phyloP scores from a whole-genome alignment of 2,888 invertebrate species.

The Eumacrocentrus americanus region DNA sequence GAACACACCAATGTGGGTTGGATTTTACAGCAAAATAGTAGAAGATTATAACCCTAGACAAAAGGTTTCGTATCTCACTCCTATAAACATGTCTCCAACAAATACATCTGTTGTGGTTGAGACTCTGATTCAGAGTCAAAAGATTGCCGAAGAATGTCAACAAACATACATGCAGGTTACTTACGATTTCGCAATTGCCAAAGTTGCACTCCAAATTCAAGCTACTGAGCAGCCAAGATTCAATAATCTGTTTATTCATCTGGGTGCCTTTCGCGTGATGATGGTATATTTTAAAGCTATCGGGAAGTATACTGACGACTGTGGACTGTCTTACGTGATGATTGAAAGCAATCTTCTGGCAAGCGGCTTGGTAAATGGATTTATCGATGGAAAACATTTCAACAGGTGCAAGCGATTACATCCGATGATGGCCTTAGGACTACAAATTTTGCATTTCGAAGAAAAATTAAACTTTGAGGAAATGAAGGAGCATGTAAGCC shows the following conservation, averaged over 20 bases:
- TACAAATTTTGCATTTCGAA: conserved; percentile 44
- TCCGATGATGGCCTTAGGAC: conserved; percentile 22
- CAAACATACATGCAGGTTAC: conserved; percentile 36
- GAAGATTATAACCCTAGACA: no score
- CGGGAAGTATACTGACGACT: no score
- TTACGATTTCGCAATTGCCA: conserved; percentile 44
- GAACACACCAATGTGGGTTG: no score
- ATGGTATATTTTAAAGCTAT: conserved; percentile 39
- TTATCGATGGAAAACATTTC: conserved; percentile 37
- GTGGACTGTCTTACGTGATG: neutral
- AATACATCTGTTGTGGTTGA: conserved; percentile 36
- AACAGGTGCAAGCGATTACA: conserved; percentile 36
- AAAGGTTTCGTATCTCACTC: conserved; percentile 39
- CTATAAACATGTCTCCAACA: conserved; percentile 45
- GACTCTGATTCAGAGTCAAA: conserved; percentile 26
- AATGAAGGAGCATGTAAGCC: no score
- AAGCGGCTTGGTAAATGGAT: conserved; percentile 34
- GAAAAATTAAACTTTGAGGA: no score
- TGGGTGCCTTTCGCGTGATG: conserved; percentile 42
- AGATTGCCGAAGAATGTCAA: conserved; percentile 35
- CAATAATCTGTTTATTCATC: conserved; percentile 41
- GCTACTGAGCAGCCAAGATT: conserved; percentile 33
- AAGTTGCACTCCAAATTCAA: conserved; percentile 42
- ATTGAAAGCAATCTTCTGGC: conserved; percentile 21
- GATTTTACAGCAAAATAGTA: no score